Conservation (phyloP, 2,888 invertebrate species). For the Cecidostiba fungosa region DNA sequence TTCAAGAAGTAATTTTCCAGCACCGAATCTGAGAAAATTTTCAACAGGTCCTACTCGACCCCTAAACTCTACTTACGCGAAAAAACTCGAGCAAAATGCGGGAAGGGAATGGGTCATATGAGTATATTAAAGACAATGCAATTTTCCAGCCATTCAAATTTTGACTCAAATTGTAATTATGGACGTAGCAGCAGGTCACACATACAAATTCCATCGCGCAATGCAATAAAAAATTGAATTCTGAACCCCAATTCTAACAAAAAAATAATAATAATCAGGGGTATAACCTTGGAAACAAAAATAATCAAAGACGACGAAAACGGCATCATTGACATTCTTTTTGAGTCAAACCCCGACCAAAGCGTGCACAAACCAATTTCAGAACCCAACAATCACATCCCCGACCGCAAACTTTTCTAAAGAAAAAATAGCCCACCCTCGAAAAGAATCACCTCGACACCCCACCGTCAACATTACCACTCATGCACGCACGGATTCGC, state of each 20-base stretch:
- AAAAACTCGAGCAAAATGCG: background rate
- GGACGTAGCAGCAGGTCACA: too few relatives aligned
- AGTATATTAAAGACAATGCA: background rate
- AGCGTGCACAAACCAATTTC: background rate
- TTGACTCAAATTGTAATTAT: too few relatives aligned
- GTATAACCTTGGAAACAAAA: too few relatives aligned
- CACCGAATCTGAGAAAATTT: background rate
- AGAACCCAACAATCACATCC: background rate
- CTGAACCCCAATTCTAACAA: too few relatives aligned
- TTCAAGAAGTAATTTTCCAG: background rate
- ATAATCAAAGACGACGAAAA: too few relatives aligned
- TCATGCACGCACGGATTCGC: background rate
- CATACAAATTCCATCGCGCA: too few relatives aligned
- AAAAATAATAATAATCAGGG: too few relatives aligned
- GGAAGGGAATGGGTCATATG: background rate
- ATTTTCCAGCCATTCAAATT: too few relatives aligned
- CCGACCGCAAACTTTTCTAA: background rate
- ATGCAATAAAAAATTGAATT: too few relatives aligned
- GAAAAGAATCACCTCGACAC: background rate
- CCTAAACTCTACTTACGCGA: slow-evolving; percentile 2
- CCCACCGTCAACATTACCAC: background rate
- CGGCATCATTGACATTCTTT: too few relatives aligned
- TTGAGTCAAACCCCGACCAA: background rate
- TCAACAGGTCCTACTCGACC: slow-evolving; percentile 46
- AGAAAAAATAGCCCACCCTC: background rate